phyloP scores from a whole-genome alignment of 2,113 vertebrate species.

The Phodopus roborovskii region DNA sequence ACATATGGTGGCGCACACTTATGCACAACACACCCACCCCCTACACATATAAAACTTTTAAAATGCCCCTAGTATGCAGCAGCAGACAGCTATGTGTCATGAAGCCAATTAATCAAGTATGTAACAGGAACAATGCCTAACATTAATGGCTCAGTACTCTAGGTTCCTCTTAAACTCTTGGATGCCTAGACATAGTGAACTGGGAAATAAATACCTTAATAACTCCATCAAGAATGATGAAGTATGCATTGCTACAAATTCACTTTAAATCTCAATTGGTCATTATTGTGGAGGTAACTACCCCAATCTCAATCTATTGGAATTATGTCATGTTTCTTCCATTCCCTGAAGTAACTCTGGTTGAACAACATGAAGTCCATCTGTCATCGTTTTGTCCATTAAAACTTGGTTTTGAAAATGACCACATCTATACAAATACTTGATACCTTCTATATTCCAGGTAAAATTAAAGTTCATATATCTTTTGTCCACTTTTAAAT shows the following conservation, averaged over 20 bases:
- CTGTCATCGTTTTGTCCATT: not conserved
- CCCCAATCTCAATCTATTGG: not conserved
- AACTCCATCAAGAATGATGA: not conserved
- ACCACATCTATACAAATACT: not conserved
- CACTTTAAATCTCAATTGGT: not conserved
- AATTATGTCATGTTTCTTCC: not conserved
- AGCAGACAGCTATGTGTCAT: not conserved
- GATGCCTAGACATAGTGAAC: not conserved
- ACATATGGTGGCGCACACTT: not conserved
- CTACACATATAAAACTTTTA: not conserved
- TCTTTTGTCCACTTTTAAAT: conserved; percentile 11
- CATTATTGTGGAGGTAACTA: not conserved
- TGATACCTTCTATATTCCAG: conserved; percentile 20
- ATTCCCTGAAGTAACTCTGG: not conserved
- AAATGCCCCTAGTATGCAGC: not conserved
- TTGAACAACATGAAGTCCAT: not conserved
- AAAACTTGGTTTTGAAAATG: not conserved
- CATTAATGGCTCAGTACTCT: not conserved
- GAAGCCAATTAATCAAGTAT: not conserved
- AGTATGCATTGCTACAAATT: not conserved
- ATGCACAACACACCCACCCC: not conserved
- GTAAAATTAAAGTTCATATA: conserved; percentile 15
- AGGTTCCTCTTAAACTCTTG: not conserved
- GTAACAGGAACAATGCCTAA: not conserved
- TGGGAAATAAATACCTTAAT: conserved; percentile 36